Evolutionary conservation across 2,888 invertebrate species (phyloP).

Genomic region (Drosophila ezoana): DNA sequence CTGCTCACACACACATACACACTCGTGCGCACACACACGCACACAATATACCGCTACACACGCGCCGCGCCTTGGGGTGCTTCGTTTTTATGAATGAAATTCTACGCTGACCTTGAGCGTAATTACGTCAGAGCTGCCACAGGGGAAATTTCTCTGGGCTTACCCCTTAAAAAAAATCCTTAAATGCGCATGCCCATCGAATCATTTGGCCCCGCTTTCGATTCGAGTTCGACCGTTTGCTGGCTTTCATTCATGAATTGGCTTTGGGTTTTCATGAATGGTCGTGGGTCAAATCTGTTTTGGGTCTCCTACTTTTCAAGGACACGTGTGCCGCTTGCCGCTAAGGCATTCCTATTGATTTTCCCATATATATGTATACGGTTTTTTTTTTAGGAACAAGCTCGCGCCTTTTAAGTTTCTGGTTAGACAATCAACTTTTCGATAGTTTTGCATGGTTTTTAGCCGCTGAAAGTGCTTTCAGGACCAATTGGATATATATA

Average conservation of each 20-base stretch:
- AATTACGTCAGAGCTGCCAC: conserved; percentile 68
- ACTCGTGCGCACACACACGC: background rate
- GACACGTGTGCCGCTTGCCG: conserved; percentile 46
- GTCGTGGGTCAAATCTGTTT: conserved; percentile 23
- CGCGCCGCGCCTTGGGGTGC: conserved; percentile 47
- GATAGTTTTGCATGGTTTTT: conserved; percentile 7
- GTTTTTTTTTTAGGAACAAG: conserved; percentile 7
- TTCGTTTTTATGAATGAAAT: conserved; percentile 80
- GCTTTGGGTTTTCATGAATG: conserved; percentile 60
- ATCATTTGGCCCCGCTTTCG: conserved; percentile 17
- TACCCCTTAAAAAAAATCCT: background rate
- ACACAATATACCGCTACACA: conserved; percentile 43
- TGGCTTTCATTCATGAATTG: conserved; percentile 60
- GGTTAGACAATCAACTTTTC: background rate
- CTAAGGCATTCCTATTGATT: conserved; percentile 69
- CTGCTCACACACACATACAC: background rate
- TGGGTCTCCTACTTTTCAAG: conserved; percentile 56
- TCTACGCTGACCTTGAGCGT: conserved; percentile 75
- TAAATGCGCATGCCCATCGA: conserved; percentile 50
- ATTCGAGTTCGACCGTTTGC: conserved; percentile 32
- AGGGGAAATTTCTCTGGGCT: conserved; percentile 31
- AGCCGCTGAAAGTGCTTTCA: background rate
- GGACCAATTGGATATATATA: background rate
- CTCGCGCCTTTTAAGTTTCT: too few relatives aligned
- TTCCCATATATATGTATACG: conserved; percentile 28